phyloP scores from a whole-genome alignment of 2,797 vertebrate genomes.

The Novumbra hubbsi region DNA sequence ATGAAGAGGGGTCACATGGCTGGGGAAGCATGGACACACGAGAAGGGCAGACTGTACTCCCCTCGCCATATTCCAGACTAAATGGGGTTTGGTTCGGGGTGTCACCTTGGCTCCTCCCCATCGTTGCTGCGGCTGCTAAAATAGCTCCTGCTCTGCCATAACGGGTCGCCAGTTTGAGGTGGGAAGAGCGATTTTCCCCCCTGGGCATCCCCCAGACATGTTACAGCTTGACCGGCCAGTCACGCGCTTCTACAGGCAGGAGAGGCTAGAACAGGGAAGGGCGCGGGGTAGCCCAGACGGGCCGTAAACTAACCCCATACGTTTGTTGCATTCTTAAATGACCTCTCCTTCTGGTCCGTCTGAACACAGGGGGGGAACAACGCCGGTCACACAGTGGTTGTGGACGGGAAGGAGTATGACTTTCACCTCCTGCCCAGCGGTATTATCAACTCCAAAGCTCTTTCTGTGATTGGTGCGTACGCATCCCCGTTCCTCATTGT shows the following conservation, averaged over 20 bases:
- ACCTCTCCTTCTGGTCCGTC: slow-evolving; percentile 10
- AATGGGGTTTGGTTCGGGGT: neutral
- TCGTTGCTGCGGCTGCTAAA: slow-evolving; percentile 5
- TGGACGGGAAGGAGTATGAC: slow-evolving; percentile 84
- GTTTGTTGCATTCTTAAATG: neutral
- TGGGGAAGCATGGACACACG: slow-evolving; percentile 21
- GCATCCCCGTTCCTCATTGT: neutral
- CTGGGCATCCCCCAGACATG: slow-evolving; percentile 4
- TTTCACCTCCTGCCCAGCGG: slow-evolving; percentile 88
- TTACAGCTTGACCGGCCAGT: neutral
- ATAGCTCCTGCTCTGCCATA: slow-evolving; percentile 9
- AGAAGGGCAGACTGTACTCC: slow-evolving; percentile 27
- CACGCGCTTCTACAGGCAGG: neutral
- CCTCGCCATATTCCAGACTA: slow-evolving; percentile 2
- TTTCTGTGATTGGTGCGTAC: slow-evolving; percentile 85
- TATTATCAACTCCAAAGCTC: slow-evolving; percentile 83
- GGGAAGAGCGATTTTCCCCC: neutral
- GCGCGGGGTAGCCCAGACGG: neutral
- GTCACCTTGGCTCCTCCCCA: neutral
- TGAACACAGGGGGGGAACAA: slow-evolving; percentile 83
- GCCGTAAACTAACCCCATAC: neutral
- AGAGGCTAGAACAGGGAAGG: neutral
- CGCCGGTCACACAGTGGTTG: slow-evolving; percentile 86
- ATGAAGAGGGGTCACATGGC: slow-evolving; percentile 39
- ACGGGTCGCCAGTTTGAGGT: slow-evolving; percentile 2